Percentiles rank a stretch among this genome's conserved stretches.
phyloP scores from a whole-genome alignment of 1,140 invertebrate species.

The Scaptomyza pallida region DNA sequence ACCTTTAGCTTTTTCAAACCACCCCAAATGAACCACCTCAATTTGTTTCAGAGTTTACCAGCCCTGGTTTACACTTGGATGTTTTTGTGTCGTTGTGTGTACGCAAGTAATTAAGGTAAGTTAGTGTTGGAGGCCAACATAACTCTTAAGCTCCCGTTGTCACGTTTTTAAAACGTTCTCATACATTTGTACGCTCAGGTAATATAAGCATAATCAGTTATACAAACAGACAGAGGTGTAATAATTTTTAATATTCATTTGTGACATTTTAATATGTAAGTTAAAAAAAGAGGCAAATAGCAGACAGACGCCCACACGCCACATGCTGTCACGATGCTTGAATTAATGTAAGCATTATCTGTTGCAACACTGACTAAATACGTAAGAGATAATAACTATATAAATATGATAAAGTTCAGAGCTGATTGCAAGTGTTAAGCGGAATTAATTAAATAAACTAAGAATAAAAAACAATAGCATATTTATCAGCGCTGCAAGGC shows the following conservation, averaged over 20 bases:
- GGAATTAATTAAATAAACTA: constrained; percentile 26
- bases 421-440: not conserved
- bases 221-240: not conserved
- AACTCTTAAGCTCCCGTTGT: not conserved
- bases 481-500: constrained; percentile 21
- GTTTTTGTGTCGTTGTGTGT: constrained; percentile 27
- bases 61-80: too few relatives aligned
- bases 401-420: not conserved
- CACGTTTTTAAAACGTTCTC: constrained; percentile 3
- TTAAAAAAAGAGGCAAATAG: not conserved
- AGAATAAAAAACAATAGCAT: constrained; percentile 17
- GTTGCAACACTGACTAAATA: not conserved
- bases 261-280: constrained; percentile 2
- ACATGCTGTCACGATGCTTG: not conserved
- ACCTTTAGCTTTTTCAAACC: too few relatives aligned
- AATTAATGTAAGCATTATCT: constrained; percentile 43
- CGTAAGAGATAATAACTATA: too few relatives aligned
- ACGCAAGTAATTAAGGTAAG: constrained; percentile 21
- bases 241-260: constrained; percentile 14
- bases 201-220: constrained; percentile 1
- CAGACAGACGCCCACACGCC: not conserved
- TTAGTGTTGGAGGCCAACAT: not conserved
- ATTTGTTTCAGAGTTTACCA: too few relatives aligned
- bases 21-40: too few relatives aligned
- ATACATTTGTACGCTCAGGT: not conserved